Percentiles rank a stretch among this genome's conserved stretches.
phyloP scores from a whole-genome alignment of 2,797 vertebrate species.

The Hypotaenidia okinawae region DNA sequence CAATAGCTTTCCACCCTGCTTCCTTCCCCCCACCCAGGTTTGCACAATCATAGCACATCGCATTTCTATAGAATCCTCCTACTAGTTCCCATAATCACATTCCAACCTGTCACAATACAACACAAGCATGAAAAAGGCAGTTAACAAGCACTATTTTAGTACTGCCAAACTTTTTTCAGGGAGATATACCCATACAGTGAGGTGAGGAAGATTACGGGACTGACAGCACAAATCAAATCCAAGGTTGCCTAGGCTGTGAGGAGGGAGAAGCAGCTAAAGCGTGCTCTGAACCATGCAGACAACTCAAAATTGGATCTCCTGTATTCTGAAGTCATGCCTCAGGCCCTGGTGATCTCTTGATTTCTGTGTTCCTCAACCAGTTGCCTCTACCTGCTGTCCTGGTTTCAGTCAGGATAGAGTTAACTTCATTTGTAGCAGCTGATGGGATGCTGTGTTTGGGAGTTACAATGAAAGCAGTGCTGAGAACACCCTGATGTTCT shows the following conservation, averaged over 20 bases:
- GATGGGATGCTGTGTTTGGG: too few relatives aligned
- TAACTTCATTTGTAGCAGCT: too few relatives aligned
- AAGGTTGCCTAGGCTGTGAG: background rate
- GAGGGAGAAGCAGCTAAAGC: background rate
- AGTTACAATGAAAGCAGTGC: too few relatives aligned
- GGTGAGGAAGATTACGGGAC: background rate
- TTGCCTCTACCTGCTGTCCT: background rate
- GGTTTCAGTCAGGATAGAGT: too few relatives aligned
- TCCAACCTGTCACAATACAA: constrained; percentile 29
- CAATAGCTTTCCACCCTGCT: background rate
- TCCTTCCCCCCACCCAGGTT: background rate
- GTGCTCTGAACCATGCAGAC: background rate
- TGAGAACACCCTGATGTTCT: too few relatives aligned
- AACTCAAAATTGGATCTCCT: background rate
- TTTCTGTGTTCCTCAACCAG: background rate
- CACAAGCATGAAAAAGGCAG: background rate
- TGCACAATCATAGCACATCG: background rate
- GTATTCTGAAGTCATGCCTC: background rate
- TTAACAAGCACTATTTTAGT: background rate
- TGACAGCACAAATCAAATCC: background rate
- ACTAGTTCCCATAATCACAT: constrained; percentile 1
- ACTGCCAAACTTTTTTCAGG: background rate
- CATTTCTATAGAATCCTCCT: constrained; percentile 29
- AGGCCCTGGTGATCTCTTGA: background rate
- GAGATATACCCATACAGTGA: background rate